phyloP scores from a whole-genome alignment of 1,140 invertebrate species.

The Drosophila tristis region DNA sequence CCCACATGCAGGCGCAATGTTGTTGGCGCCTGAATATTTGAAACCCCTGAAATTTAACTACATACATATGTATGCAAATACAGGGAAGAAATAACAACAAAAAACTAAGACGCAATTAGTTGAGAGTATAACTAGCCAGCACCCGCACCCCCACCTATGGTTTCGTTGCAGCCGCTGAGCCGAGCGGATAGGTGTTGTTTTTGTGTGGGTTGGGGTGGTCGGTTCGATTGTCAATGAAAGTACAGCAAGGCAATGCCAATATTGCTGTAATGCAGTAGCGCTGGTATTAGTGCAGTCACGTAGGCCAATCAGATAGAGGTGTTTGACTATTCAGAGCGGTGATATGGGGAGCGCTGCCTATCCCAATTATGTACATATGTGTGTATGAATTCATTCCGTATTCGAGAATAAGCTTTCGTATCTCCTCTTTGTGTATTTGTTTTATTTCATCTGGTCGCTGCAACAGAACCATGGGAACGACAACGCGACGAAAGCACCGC shows the following conservation, averaged over 20 bases:
- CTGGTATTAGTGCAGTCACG: slow-evolving; percentile 31
- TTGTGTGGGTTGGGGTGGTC: slow-evolving; percentile 27
- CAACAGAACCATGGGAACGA: slow-evolving; percentile 32
- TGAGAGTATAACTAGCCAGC: slow-evolving; percentile 21
- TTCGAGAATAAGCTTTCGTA: slow-evolving; percentile 27
- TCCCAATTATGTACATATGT: too few relatives aligned
- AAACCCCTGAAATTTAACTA: too few relatives aligned
- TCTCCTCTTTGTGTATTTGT: slow-evolving; percentile 32
- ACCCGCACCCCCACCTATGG: slow-evolving; percentile 20
- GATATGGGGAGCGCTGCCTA: too few relatives aligned
- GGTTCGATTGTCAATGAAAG: slow-evolving; percentile 11
- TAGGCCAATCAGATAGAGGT: slow-evolving; percentile 30
- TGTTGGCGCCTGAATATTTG: too few relatives aligned
- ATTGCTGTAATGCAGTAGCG: slow-evolving; percentile 27
- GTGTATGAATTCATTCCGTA: too few relatives aligned
- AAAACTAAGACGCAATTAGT: slow-evolving; percentile 73
- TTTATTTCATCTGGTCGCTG: slow-evolving; percentile 42
- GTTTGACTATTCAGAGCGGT: too few relatives aligned
- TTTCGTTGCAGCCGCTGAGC: slow-evolving; percentile 22
- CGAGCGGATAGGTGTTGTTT: slow-evolving; percentile 4
- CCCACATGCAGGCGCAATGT: too few relatives aligned
- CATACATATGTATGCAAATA: background rate
- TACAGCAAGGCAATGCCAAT: slow-evolving; percentile 37
- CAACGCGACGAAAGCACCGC: slow-evolving; percentile 37
- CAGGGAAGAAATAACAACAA: slow-evolving; percentile 24